Conservation (phyloP, 2,888 invertebrate species). For the Ophion ventricosus region DNA sequence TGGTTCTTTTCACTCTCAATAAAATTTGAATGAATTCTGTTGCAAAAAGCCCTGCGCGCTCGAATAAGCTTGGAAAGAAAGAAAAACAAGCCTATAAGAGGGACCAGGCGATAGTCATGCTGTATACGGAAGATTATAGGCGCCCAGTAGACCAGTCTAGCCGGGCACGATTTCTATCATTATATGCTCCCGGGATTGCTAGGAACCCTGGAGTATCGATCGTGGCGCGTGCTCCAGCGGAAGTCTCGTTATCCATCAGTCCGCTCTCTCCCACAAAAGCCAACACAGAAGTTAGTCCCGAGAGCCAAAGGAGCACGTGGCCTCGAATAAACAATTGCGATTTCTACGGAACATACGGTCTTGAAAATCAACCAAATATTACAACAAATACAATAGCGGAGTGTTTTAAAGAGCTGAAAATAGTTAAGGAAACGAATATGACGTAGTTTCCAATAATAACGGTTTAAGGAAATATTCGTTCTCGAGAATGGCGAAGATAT, state of each 20-base stretch:
- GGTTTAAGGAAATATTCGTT: too few species aligned
- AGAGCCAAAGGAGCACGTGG: slow-evolving; percentile 7
- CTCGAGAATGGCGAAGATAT: too few species aligned
- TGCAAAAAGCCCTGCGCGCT: too few species aligned
- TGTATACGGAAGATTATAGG: slow-evolving; percentile 39
- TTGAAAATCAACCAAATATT: too few species aligned
- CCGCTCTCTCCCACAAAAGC: background rate
- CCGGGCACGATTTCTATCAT: slow-evolving; percentile 45
- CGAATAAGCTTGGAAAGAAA: background rate
- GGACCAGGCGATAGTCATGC: background rate
- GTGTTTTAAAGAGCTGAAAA: too few species aligned
- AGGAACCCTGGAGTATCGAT: slow-evolving; percentile 58
- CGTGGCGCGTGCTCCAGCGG: slow-evolving; percentile 51
- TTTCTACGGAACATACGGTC: too few species aligned
- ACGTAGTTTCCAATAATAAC: too few species aligned
- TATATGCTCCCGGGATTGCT: slow-evolving; percentile 59
- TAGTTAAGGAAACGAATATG: too few species aligned
- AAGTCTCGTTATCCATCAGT: slow-evolving; percentile 39
- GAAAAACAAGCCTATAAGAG: background rate
- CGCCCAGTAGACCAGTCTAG: slow-evolving; percentile 50
- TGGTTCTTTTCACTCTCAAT: too few species aligned
- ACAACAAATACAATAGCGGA: too few species aligned
- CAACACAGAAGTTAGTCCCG: background rate
- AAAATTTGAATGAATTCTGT: too few species aligned
- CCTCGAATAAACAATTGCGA: slow-evolving; percentile 6